Percentiles rank a stretch among this genome's conserved stretches.
phyloP scores from a whole-genome alignment of 2,797 vertebrate species.

The Pachyuromys duprasi region DNA sequence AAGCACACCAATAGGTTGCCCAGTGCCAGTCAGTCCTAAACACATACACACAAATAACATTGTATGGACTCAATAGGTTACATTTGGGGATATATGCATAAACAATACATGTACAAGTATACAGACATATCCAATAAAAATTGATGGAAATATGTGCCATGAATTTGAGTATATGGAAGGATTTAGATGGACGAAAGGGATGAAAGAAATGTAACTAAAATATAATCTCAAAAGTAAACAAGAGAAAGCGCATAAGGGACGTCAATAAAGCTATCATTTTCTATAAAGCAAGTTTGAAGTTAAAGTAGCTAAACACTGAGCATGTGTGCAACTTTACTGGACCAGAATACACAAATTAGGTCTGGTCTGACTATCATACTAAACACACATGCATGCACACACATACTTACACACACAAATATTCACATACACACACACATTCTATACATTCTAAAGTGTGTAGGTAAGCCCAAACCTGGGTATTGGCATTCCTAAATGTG shows the following conservation, averaged over 20 bases:
- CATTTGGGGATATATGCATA: not conserved
- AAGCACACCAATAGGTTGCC: not conserved
- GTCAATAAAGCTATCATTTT: not conserved
- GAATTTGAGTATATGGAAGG: not conserved
- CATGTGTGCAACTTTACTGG: not conserved
- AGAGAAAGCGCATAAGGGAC: not conserved
- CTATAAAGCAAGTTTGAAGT: not conserved
- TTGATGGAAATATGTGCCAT: no score
- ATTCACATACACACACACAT: not conserved
- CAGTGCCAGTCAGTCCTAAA: not conserved
- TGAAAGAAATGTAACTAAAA: not conserved
- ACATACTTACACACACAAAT: not conserved
- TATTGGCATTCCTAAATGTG: constrained; percentile 44
- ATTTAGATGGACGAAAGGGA: not conserved
- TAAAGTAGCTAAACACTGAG: not conserved
- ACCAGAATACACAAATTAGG: not conserved
- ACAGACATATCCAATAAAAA: not conserved
- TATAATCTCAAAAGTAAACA: not conserved
- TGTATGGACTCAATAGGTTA: not conserved
- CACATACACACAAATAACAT: not conserved
- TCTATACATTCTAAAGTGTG: not conserved
- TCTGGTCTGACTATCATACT: not conserved
- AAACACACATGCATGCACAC: not conserved
- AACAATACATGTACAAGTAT: not conserved
- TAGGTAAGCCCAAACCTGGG: not conserved